Evolutionary conservation across 2,888 invertebrate genomes (phyloP), one percentile per base, ranked within the genome.

Genomic region (Eurytoma adleriae): DNA sequence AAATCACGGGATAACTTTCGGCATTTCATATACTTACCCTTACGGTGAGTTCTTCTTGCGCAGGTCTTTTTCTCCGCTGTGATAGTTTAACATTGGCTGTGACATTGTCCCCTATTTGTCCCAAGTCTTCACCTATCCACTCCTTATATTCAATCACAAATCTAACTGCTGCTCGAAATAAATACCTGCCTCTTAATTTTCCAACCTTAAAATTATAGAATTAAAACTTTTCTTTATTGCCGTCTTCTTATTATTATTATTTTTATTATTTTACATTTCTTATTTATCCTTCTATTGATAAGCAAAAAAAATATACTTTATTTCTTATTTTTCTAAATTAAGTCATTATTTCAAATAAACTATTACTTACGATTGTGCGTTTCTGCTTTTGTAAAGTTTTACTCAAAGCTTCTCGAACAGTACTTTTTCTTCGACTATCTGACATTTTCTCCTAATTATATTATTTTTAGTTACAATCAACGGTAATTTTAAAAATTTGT

Each of bases 161-260:
- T 77, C 89, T 85, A 1, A 87, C 84, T 0, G 81, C 77, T 3
- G 89, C 84, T 13, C 88, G 87, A 73, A 89, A 90, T 30, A 86
- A 83, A 80, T 86, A 84, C 77, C 83, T 84, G 40, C 88, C 88
- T 50, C 80, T 86, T n/a, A 89, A 79, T 80, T 75, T 85, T 84
- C 70, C 77, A 70, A 70, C 78, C 82, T 82, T 50, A 50, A 82
- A 61, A 72, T 27, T 61, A 73, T 66, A 57, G 61, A 40, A 71
- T 52, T 0, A 50, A 24, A 52, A 79, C 50, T 76, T 50, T 68
- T 54, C 27, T 30, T 40, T 40, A 40, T 40, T 40, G 10, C 7
- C 7, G 7, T 10, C 7, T 40, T 40, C 7, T 10, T 40, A 10
- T 10, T 40, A 30, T 40, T 40, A 40, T 10, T 40, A 40, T 10